These are phyloP conservation scores for Leptarthrus brevirostris DNA, from an alignment of 2,888 invertebrate genomes.

Conservation along the genomic window DNA sequence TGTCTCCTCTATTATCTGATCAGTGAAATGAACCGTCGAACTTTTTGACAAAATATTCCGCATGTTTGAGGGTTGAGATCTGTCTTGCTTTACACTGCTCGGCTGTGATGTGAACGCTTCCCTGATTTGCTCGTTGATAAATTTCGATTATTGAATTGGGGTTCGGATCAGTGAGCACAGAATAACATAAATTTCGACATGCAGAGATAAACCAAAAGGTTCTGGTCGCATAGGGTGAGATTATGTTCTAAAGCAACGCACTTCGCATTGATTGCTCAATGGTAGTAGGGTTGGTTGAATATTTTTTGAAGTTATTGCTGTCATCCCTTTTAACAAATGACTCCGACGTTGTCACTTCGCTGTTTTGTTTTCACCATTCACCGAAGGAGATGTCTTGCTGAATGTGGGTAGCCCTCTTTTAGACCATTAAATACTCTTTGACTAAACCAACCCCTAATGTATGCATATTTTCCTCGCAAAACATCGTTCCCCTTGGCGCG, in stretches of 20 bases:
- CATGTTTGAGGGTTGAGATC: neutral
- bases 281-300: constrained; percentile 2
- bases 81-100: neutral
- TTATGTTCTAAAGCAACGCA: neutral
- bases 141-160: constrained; percentile 44
- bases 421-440: constrained; percentile 30
- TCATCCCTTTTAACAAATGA: constrained; percentile 38
- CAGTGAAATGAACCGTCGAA: constrained; percentile 13
- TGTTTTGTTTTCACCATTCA: constrained; percentile 25
- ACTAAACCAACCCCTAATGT: constrained; percentile 27
- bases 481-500: neutral
- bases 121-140: constrained; percentile 25
- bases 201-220: constrained; percentile 39
- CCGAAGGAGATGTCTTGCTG: neutral
- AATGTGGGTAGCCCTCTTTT: neutral
- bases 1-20: constrained; percentile 30
- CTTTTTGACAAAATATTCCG: constrained; percentile 11
- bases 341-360: constrained; percentile 42
- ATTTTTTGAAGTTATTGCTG: constrained; percentile 33
- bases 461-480: constrained; percentile 40
- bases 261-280: constrained; percentile 24
- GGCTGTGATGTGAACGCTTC: constrained; percentile 10
- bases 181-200: constrained; percentile 46
- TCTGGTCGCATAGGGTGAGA: constrained; percentile 20
- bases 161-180: constrained; percentile 35